A percentile compares a stretch with the other conserved stretches of the same genome.
These are phyloP conservation scores for Limnephilus lunatus DNA, from an alignment of 2,888 invertebrate genomes.

Conservation along the genomic window DNA sequence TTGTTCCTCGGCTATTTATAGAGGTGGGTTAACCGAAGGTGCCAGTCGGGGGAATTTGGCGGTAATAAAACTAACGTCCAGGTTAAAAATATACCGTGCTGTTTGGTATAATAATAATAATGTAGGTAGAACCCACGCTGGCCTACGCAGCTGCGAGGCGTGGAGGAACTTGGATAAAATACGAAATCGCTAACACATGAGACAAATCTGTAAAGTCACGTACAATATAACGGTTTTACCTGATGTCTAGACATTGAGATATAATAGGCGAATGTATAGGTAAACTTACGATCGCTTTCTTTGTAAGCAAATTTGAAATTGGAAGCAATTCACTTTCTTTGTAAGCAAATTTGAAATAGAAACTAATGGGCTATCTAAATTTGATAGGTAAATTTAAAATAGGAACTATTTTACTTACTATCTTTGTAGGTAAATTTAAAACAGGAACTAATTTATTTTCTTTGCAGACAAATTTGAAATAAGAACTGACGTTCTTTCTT, in stretches of 20 bases:
- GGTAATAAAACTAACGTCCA: slow-evolving; percentile 27
- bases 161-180: background rate
- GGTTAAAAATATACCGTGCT: background rate
- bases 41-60: slow-evolving; percentile 26
- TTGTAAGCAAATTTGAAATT: background rate
- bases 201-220: background rate
- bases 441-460: too few species aligned
- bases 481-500: too few species aligned
- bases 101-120: slow-evolving; percentile 2
- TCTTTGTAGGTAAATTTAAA: too few species aligned
- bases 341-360: background rate
- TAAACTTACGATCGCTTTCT: background rate
- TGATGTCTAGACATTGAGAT: background rate
- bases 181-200: background rate
- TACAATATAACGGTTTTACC: background rate
- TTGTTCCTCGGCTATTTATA: slow-evolving; percentile 28
- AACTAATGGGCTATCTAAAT: too few species aligned
- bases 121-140: background rate
- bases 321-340: too few species aligned
- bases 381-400: background rate
- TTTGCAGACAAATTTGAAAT: too few species aligned
- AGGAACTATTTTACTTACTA: too few species aligned
- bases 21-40: slow-evolving; percentile 37
- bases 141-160: background rate
- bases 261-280: background rate